phyloP scores from a whole-genome alignment of 2,888 invertebrate genomes.

The Anoncus sp. region DNA sequence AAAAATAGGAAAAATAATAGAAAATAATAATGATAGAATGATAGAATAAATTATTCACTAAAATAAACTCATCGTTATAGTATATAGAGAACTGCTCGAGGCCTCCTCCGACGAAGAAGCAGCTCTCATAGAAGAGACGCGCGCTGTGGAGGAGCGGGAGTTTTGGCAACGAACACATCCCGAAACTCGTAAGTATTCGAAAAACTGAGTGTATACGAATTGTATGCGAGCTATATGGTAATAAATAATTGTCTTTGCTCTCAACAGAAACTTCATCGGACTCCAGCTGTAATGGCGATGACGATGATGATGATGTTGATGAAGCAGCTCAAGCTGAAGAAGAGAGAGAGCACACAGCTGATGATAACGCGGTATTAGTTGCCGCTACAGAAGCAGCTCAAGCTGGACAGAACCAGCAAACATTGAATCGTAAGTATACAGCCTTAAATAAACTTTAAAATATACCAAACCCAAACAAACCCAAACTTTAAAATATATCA shows the following conservation, averaged over 20 bases:
- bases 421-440: neutral
- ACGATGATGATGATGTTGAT: slow-evolving; percentile 2
- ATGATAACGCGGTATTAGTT: neutral
- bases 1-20: neutral
- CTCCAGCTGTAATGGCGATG: neutral
- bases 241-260: neutral
- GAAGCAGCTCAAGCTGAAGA: neutral
- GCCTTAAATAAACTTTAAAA: too few species aligned
- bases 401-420: neutral
- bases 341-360: neutral
- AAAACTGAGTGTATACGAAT: neutral
- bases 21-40: neutral
- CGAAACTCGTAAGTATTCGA: slow-evolving; percentile 13
- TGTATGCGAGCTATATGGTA: neutral
- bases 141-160: neutral
- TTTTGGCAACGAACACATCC: neutral
- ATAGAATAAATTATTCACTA: neutral
- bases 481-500: neutral
- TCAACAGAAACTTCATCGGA: neutral
- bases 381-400: slow-evolving; percentile 1
- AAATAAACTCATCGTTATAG: slow-evolving; percentile 19
- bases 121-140: slow-evolving; percentile 7
- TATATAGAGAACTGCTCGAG: slow-evolving; percentile 6
- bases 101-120: slow-evolving; percentile 19
- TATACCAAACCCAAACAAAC: neutral